Evolutionary conservation across 2,797 vertebrate species (phyloP), one percentile per base, ranked within the genome.

Genomic region (Lagorchestes hirsutus): DNA sequence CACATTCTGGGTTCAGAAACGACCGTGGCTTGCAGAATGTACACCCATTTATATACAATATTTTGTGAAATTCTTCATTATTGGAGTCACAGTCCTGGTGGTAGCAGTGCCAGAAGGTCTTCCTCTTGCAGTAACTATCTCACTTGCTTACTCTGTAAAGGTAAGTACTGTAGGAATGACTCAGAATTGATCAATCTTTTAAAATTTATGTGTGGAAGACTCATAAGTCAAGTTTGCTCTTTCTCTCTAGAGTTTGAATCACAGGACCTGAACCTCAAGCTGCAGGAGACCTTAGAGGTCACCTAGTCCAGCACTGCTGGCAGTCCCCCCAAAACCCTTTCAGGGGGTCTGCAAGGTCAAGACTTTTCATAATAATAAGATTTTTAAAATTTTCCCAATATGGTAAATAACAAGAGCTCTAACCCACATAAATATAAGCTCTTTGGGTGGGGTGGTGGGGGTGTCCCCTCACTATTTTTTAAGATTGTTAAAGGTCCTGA

Each of bases 21-120:
- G 99, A 96, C 99, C 99, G 0, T 99, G 99, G 99, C 98, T 99
- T 97, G 99, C 99, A 96, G 99, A 99, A 93, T 99, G 99, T 98
- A 99, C 99, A 0, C 99, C 99, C 12, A 99, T 99, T 98, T 99
- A 99, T 98, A 99, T 99, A 97, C 99, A 99, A 97, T 99, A 99
- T 98, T 99, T 99, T 97, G 99, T 99, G 93, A 99, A 99, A 98
- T 99, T 99, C 99, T 99, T 99, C 98, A 99, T 99, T 98, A 99
- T 99, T 93, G 99, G 99, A 92, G 99, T 99, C 96, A 99, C 99
- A 0, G 99, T 99, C 92, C 98, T 99, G 97, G 99, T 99, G 98
- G 99, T 99, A 90, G 99, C 99, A 0, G 99, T 99, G 92, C 99
- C 99, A 0, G 99, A 99, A 98, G 99, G 99, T 97, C 99, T 99